phyloP scores from a whole-genome alignment of 1,140 invertebrate genomes.

The Seison nebaliae region DNA sequence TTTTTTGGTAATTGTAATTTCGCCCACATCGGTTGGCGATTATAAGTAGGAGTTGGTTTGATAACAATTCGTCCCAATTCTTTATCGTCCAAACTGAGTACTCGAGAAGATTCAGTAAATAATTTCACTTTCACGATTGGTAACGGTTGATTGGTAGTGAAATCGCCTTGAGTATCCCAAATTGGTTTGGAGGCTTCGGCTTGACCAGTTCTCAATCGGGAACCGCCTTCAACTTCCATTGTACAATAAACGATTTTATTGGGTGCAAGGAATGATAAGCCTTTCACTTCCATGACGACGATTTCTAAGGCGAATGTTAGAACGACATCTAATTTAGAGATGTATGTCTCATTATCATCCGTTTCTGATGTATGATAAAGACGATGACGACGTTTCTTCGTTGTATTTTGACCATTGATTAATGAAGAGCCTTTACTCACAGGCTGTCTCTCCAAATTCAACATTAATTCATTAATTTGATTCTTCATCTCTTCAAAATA shows the following conservation, averaged over 20 bases:
- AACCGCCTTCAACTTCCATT: constrained; percentile 86
- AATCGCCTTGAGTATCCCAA: constrained; percentile 60
- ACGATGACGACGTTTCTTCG: constrained; percentile 1
- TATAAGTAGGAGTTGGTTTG: constrained; percentile 61
- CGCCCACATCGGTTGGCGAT: constrained; percentile 80
- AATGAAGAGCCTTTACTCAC: constrained; percentile 74
- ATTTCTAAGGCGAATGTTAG: constrained; percentile 82
- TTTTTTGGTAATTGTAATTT: constrained; percentile 53
- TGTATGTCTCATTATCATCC: constrained; percentile 17
- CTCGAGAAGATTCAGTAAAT: constrained; percentile 86
- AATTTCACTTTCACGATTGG: constrained; percentile 77
- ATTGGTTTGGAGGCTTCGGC: constrained; percentile 82
- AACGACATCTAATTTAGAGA: constrained; percentile 84
- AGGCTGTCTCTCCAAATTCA: constrained; percentile 86
- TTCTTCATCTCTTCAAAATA: constrained; percentile 92
- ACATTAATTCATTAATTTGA: constrained; percentile 88
- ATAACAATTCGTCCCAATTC: constrained; percentile 66
- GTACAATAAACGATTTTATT: constrained; percentile 97
- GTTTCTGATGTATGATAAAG: constrained; percentile 2
- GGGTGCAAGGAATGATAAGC: constrained; percentile 70
- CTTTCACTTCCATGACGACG: constrained; percentile 92
- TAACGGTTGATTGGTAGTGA: constrained; percentile 78
- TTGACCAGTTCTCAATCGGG: constrained; percentile 94
- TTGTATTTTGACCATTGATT: constrained; percentile 31
- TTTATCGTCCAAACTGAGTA: constrained; percentile 89